A percentile compares a stretch with the other conserved stretches of the same genome.
phyloP scores from a whole-genome alignment of 1,140 invertebrate species.

The Tetranychus cinnabarinus region DNA sequence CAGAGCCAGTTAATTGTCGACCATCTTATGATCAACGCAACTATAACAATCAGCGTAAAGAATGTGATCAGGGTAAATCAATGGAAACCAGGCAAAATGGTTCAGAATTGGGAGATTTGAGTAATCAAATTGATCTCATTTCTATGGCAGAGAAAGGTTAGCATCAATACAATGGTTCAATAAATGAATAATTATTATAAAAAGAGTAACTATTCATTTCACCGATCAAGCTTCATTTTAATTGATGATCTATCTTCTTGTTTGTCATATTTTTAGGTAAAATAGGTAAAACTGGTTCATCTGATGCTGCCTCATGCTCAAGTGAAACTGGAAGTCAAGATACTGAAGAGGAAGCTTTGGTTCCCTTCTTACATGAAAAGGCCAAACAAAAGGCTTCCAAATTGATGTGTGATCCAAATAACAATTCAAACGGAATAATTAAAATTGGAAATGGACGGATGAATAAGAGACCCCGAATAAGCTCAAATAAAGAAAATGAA shows the following conservation, averaged over 20 bases:
- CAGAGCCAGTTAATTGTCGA: not conserved
- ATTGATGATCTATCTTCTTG: not conserved
- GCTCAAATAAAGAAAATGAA: no score
- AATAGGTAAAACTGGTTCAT: not conserved
- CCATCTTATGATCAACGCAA: not conserved
- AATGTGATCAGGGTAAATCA: not conserved
- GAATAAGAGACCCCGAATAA: no score
- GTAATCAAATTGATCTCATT: not conserved
- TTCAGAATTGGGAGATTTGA: no score
- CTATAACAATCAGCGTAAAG: not conserved
- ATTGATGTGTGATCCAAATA: slow-evolving; percentile 19
- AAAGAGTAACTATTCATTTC: not conserved
- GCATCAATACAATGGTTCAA: not conserved
- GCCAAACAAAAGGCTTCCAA: slow-evolving; percentile 14
- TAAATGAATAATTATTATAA: not conserved
- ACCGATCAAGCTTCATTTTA: not conserved
- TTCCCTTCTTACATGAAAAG: not conserved
- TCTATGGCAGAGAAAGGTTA: not conserved
- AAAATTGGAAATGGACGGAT: no score
- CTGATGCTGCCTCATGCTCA: not conserved
- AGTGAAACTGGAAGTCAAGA: not conserved
- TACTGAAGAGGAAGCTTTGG: not conserved
- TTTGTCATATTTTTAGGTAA: not conserved
- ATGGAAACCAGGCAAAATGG: not conserved
- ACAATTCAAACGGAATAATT: no score